Evolutionary conservation across 2,888 invertebrate species (phyloP).

Genomic region (Baccha elongata): DNA sequence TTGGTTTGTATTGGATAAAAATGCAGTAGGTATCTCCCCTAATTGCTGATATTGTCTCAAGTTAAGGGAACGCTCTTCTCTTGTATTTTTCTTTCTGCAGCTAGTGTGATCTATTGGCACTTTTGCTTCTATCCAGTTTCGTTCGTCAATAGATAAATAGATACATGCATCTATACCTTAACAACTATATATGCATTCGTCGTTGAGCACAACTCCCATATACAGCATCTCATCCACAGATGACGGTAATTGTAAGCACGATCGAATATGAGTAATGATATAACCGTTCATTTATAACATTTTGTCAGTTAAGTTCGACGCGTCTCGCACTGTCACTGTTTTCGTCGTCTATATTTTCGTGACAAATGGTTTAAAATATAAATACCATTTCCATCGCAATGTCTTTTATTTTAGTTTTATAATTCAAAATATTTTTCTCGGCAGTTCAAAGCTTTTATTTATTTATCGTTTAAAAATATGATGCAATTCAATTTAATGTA

Average conservation of each 20-base stretch:
- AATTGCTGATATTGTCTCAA: slow-evolving; percentile 56
- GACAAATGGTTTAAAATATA: not conserved
- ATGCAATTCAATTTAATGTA: not conserved
- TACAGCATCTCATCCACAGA: slow-evolving; percentile 22
- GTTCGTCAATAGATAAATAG: slow-evolving; percentile 14
- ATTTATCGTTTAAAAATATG: not conserved
- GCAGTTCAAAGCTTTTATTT: not conserved
- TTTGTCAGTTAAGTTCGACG: slow-evolving; percentile 57
- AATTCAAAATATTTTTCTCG: no score
- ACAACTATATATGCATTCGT: not conserved
- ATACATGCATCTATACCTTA: not conserved
- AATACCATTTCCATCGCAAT: not conserved
- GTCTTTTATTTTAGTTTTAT: no score
- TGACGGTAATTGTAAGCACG: slow-evolving; percentile 65
- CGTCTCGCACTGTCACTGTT: slow-evolving; percentile 42
- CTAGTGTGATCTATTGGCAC: slow-evolving; percentile 52
- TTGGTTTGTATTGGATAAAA: slow-evolving; percentile 19
- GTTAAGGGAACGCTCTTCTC: slow-evolving; percentile 26
- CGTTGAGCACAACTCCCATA: slow-evolving; percentile 5
- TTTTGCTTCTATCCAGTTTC: slow-evolving; percentile 23
- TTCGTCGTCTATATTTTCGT: slow-evolving; percentile 25
- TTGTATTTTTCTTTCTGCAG: slow-evolving; percentile 9
- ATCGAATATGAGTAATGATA: slow-evolving; percentile 61
- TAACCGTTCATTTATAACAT: slow-evolving; percentile 50
- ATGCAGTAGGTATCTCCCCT: slow-evolving; percentile 59